Percentiles rank a stretch among this genome's conserved stretches.
phyloP scores from a whole-genome alignment of 2,113 vertebrate species.

The Myiagra hebetior region DNA sequence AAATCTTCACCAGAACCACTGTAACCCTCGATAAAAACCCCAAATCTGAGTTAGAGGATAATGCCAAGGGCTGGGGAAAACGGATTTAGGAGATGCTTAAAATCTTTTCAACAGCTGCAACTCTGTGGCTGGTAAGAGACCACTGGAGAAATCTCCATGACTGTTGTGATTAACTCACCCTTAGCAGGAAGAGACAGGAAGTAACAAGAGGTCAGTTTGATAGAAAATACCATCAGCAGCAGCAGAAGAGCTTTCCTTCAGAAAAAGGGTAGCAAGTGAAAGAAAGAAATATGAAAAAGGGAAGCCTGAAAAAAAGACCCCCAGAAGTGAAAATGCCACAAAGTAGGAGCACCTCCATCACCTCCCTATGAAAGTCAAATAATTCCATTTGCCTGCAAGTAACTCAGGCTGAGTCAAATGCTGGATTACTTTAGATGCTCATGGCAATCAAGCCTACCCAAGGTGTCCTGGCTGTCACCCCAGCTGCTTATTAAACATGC shows the following conservation, averaged over 20 bases:
- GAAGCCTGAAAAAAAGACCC: neutral
- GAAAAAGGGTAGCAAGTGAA: neutral
- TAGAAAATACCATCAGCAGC: neutral
- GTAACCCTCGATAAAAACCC: neutral
- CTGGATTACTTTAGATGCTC: neutral
- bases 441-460: neutral
- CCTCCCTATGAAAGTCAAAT: neutral
- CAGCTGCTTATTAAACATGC: neutral
- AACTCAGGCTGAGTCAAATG: rapidly evolving
- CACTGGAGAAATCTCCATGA: conserved; percentile 7
- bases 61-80: neutral
- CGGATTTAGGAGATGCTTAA: conserved; percentile 25
- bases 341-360: neutral
- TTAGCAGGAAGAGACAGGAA: neutral
- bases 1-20: conserved; percentile 42
- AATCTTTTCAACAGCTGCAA: conserved; percentile 37
- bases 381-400: neutral
- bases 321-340: neutral
- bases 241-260: neutral
- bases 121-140: conserved; percentile 45
- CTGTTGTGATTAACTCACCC: neutral
- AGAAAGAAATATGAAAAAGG: neutral
- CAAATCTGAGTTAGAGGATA: conserved; percentile 4
- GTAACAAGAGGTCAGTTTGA: neutral
- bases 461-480: neutral